These are phyloP conservation scores for Steinernema feltiae DNA, from an alignment of 1,140 invertebrate species.

Conservation along the genomic window DNA sequence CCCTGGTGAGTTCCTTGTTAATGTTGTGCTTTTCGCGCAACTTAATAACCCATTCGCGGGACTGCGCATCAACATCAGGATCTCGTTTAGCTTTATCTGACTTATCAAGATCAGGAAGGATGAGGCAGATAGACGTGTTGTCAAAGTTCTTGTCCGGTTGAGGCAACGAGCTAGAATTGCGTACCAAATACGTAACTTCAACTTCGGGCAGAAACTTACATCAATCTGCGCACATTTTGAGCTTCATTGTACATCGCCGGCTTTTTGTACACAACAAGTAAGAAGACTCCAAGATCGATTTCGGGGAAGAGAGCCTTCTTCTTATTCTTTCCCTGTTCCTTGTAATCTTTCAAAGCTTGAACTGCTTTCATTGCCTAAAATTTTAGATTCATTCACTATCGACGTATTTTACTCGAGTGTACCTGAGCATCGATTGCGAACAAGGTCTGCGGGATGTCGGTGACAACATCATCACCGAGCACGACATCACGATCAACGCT, in stretches of 20 bases:
- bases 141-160: conserved; percentile 16
- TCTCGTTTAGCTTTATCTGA: conserved; percentile 28
- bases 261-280: conserved; percentile 35
- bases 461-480: not conserved
- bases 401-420: not conserved
- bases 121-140: conserved; percentile 31
- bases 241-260: conserved; percentile 24
- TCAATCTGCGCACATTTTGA: conserved; percentile 12
- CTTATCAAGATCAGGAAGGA: conserved; percentile 35
- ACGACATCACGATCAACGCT: not conserved
- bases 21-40: conserved; percentile 32
- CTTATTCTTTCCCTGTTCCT: conserved; percentile 8
- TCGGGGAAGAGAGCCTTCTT: conserved; percentile 39
- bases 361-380: not conserved
- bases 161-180: conserved; percentile 27
- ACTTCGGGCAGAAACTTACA: too few relatives aligned
- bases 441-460: not conserved
- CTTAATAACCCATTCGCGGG: conserved; percentile 30
- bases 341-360: conserved; percentile 2
- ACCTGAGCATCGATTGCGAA: not conserved
- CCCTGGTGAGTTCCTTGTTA: conserved; percentile 26
- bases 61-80: conserved; percentile 34
- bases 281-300: conserved; percentile 26
- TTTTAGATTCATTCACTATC: too few relatives aligned
- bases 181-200: too few relatives aligned